A percentile compares a stretch with the other conserved stretches of the same genome.
Evolutionary conservation across 2,113 vertebrate species (phyloP).

Genomic region (Microcebus ravelobensis): DNA sequence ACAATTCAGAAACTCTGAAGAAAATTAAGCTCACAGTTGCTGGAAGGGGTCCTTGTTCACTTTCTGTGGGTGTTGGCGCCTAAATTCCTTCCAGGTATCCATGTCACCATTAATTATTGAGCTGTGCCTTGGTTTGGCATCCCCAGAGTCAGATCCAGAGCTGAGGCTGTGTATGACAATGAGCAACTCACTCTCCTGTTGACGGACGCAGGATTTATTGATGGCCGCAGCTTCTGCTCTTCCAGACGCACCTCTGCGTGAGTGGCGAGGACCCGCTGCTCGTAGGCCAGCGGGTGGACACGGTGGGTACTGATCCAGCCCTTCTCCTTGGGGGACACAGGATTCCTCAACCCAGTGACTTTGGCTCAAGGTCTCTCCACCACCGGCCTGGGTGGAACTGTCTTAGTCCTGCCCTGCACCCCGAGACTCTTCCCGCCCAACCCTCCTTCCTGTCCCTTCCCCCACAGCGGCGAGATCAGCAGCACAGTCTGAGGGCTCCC

Average conservation of each 20-base stretch:
- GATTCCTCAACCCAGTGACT: neutral
- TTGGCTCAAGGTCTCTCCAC: neutral
- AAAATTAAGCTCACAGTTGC: neutral
- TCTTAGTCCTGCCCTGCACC: neutral
- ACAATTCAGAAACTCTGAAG: neutral
- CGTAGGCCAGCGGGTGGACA: accelerated
- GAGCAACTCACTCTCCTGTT: accelerated
- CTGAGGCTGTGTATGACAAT: neutral
- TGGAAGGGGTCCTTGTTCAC: neutral
- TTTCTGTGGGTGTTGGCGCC: neutral
- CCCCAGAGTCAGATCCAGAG: neutral
- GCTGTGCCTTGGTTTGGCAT: neutral
- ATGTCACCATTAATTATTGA: neutral
- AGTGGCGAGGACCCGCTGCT: neutral
- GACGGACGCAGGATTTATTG: accelerated
- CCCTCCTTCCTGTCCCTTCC: accelerated
- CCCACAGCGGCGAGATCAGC: no score
- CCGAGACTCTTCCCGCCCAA: neutral
- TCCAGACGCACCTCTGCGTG: accelerated
- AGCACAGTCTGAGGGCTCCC: neutral
- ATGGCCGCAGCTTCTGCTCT: neutral
- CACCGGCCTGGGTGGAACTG: neutral
- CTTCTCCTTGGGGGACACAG: accelerated
- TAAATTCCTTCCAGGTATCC: neutral
- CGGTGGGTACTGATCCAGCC: accelerated